Percentiles rank a stretch among this genome's conserved stretches.
Evolutionary conservation across 2,113 vertebrate species (phyloP).

Genomic region (Balaeniceps rex): DNA sequence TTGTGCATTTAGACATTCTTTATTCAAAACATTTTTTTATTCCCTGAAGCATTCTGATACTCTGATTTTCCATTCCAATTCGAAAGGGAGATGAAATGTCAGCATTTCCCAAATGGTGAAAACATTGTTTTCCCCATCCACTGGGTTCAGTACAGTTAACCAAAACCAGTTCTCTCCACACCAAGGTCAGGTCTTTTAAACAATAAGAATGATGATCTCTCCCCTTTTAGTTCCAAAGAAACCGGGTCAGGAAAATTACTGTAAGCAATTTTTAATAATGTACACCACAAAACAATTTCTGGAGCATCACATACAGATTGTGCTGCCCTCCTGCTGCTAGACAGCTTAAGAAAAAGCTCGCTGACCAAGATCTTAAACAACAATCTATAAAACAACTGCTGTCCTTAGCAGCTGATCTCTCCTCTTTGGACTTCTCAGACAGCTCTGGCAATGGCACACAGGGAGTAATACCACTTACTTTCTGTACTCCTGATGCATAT

Average conservation of each 20-base stretch:
- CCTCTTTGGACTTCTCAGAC: background rate
- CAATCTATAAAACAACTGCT: background rate
- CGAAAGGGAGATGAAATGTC: background rate
- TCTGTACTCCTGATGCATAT: background rate
- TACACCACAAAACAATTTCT: background rate
- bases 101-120: background rate
- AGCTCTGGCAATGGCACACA: background rate
- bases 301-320: background rate
- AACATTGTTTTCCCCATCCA: background rate
- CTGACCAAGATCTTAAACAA: background rate
- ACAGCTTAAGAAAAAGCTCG: background rate
- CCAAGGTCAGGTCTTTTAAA: background rate
- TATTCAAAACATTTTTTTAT: background rate
- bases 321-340: background rate
- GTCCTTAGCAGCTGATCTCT: background rate
- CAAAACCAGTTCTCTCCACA: background rate
- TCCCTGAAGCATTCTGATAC: background rate
- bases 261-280: background rate
- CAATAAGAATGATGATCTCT: background rate
- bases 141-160: background rate
- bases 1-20: background rate
- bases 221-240: background rate
- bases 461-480: background rate
- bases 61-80: background rate
- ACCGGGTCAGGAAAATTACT: background rate